Percentiles rank a stretch among this genome's conserved stretches.
phyloP scores from a whole-genome alignment of 2,113 vertebrate genomes.

The Eolophus roseicapilla region DNA sequence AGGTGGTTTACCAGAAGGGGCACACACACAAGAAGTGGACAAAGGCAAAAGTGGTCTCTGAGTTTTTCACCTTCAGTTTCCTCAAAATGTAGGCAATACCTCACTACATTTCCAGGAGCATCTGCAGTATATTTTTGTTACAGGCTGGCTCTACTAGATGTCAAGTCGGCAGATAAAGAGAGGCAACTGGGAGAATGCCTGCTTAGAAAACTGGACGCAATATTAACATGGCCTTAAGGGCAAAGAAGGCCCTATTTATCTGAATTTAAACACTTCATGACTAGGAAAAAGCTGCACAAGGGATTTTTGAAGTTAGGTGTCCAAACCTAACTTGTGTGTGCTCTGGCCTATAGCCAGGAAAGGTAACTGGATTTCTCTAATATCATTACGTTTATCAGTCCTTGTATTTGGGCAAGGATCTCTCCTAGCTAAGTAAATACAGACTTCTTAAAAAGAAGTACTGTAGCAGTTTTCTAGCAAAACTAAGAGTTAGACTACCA shows the following conservation, averaged over 20 bases:
- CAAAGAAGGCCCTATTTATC: not conserved
- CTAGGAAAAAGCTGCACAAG: conserved; percentile 41
- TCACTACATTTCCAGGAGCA: not conserved
- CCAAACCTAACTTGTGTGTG: conserved; percentile 2
- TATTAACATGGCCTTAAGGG: not conserved
- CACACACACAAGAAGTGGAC: not conserved
- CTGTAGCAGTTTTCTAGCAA: not conserved
- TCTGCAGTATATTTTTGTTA: not conserved
- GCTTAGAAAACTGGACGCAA: conserved; percentile 23
- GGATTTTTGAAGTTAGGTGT: not conserved
- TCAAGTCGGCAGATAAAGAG: not conserved
- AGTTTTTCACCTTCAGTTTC: not conserved
- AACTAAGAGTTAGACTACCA: not conserved
- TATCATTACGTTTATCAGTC: conserved; percentile 31
- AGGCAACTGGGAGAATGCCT: not conserved
- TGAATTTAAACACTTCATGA: not conserved
- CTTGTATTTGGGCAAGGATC: not conserved
- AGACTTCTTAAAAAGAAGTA: not conserved
- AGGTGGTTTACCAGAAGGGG: not conserved
- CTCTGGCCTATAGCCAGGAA: conserved; percentile 7
- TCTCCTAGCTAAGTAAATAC: conserved; percentile 7
- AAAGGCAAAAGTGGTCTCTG: not conserved
- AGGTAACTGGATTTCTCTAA: conserved; percentile 52
- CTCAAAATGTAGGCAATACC: not conserved
- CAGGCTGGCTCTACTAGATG: not conserved